Conservation (phyloP, 1,140 invertebrate species). For the Macrobrachium rosenbergii region DNA sequence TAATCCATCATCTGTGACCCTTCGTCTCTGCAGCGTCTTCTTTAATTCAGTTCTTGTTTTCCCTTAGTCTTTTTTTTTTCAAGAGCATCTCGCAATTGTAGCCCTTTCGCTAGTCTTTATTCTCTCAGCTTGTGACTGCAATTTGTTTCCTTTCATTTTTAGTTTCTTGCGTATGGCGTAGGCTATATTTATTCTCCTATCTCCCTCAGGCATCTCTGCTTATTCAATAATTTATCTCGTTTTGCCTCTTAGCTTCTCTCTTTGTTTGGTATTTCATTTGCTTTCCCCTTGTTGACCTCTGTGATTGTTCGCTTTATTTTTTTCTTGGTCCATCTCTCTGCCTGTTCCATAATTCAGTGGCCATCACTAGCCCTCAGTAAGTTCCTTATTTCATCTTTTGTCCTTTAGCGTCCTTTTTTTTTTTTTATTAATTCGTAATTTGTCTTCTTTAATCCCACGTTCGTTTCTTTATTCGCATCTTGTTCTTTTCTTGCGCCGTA, state of each 20-base stretch:
- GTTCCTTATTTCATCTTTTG: neutral
- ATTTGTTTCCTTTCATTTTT: too few species aligned
- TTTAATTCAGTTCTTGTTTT: too few species aligned
- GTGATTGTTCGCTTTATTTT: neutral
- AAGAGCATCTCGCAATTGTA: too few species aligned
- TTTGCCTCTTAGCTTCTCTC: neutral
- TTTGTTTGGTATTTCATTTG: neutral
- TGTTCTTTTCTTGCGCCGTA: neutral
- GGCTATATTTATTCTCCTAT: neutral
- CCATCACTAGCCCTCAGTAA: neutral
- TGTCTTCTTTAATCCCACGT: neutral
- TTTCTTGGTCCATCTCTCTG: neutral
- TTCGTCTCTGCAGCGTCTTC: too few species aligned
- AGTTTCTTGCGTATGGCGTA: too few species aligned
- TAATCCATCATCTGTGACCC: too few species aligned
- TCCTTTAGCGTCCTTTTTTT: neutral
- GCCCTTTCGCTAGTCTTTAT: too few species aligned
- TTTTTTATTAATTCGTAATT: neutral
- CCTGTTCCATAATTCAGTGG: neutral
- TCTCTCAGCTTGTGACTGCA: too few species aligned
- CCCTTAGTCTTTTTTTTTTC: too few species aligned
- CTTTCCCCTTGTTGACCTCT: neutral
- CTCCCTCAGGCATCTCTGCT: conserved; percentile 3
- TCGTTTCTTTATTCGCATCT: neutral
- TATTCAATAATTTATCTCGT: neutral